Evolutionary conservation across 2,797 vertebrate species (phyloP), one percentile per base, ranked within the genome.

Genomic region (Spatula versicolor): DNA sequence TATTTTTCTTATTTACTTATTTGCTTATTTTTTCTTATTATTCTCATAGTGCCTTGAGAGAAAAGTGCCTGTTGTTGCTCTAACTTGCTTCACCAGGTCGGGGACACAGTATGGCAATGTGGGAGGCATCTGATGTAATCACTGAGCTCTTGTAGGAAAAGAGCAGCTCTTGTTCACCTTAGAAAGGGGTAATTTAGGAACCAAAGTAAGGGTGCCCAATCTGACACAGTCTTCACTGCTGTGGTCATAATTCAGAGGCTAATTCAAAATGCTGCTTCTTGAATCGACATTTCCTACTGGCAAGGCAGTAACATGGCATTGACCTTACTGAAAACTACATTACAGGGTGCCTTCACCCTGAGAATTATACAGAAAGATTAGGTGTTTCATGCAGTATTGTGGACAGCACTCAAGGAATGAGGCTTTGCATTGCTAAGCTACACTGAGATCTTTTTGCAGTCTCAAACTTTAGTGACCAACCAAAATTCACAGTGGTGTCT

Each of bases 131-230:
- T 75, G 62, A 14, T 69, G 7, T 41, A 90, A 83, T 14, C 5
- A 20, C 45, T 41, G 35, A 74, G 33, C 2, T 75, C 35, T 31
- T 50, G 21, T 8, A 66, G 30, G 77, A 43, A 55, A 50, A 41
- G 3, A 39, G 6, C 9, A 46, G 11, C 37, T 81, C 85, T 23
- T 72, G 11, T 39, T 82, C 45, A 66, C 11, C 7, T 15, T 35
- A 16, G 45, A 62, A 83, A 87, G 43, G 13, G 30, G 39, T 43
- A 39, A 76, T 76, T 82, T 45, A 66, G 26, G 62, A 31, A 20
- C 0, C 6, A n/a, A 48, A 86, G 5, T 35, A 48, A 5, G 1
- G 9, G 4, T 4, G 2, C 11, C 48, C 54, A 54, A 3, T 1
- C 9, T 56, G 30, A 30, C 28, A 50, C 13, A 31, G 31, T 11